Evolutionary conservation across 2,797 vertebrate genomes (phyloP).

Genomic region (Paedocypris micromegethes): DNA sequence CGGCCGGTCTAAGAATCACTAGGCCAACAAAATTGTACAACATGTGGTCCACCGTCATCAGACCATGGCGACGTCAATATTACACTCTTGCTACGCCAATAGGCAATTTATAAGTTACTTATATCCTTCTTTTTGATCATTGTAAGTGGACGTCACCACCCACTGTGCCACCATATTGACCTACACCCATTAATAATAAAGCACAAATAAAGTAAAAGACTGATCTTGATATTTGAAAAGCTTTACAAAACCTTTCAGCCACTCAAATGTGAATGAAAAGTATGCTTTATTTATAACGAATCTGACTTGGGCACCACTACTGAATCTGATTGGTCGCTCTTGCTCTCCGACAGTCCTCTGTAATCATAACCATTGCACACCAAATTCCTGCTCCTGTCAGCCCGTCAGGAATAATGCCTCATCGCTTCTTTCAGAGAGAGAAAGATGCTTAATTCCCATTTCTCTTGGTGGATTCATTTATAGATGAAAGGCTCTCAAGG

Average conservation of each 20-base stretch:
- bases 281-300: slow-evolving; percentile 5
- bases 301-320: not conserved
- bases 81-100: too few relatives aligned
- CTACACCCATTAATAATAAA: too few relatives aligned
- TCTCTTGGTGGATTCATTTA: slow-evolving; percentile 59
- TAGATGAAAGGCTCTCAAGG: slow-evolving; percentile 58
- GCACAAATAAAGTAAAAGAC: not conserved
- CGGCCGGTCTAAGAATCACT: too few relatives aligned
- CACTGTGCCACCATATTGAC: too few relatives aligned
- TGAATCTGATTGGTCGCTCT: not conserved
- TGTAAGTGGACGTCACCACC: too few relatives aligned
- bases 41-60: too few relatives aligned
- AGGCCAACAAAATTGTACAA: too few relatives aligned
- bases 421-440: slow-evolving; percentile 49
- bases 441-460: slow-evolving; percentile 53
- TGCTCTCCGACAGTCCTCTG: not conserved
- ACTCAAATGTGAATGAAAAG: not conserved
- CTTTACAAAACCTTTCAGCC: slow-evolving; percentile 21
- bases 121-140: too few relatives aligned
- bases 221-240: slow-evolving; percentile 20
- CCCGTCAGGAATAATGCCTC: slow-evolving; percentile 1
- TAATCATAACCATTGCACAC: not conserved
- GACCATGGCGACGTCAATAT: too few relatives aligned
- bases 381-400: slow-evolving; percentile 2
- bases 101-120: too few relatives aligned